Evolutionary conservation across 2,888 invertebrate genomes (phyloP), one percentile per base, ranked within the genome.

Genomic region (Thereva unica): DNA sequence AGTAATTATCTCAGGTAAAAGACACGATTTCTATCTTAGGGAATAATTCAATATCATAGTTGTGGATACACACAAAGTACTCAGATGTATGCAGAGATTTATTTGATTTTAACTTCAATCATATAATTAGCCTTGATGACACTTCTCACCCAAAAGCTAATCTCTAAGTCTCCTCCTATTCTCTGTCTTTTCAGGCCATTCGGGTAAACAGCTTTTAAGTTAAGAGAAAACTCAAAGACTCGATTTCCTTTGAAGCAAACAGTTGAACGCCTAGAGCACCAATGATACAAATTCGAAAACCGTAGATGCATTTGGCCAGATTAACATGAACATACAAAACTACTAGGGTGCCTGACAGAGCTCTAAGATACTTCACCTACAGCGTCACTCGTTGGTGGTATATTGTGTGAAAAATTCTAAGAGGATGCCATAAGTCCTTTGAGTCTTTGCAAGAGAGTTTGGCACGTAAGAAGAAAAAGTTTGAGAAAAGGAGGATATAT

Each of bases 371-470:
- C 54, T 23, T 7, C 23, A 10, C 40, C n/a, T 54, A 38, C 5
- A 12, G 41, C 10, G 37, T 38, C 23, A 37, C 49, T 47, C 37
- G 34, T 12, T 4, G 10, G 59, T 47, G 35, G 45, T 47, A 6
- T 47, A 45, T 47, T 49, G 59, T 59, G 59, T 59, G 59, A 59
- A 59, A 37, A 38, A 35, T 59, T 47, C 49, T 45, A 59, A 38
- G 47, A 45, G 59, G 47, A 59, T 47, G 59, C 59, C 59, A 59
- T 59, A 59, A 59, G 59, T 59, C 49, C 47, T 49, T 59, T 59
- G n/a, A 10, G 47, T 59, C 59, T 47, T 1, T n/a, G 38, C 45
- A 49, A 37, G 49, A 23, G 35, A 59, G 9, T 49, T 45, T 59
- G 38, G 59, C 35, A 59, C 49, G 40, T 44, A 45, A 23, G 49